Conservation (phyloP, 2,113 vertebrate species). For the Pygoscelis antarcticus region DNA sequence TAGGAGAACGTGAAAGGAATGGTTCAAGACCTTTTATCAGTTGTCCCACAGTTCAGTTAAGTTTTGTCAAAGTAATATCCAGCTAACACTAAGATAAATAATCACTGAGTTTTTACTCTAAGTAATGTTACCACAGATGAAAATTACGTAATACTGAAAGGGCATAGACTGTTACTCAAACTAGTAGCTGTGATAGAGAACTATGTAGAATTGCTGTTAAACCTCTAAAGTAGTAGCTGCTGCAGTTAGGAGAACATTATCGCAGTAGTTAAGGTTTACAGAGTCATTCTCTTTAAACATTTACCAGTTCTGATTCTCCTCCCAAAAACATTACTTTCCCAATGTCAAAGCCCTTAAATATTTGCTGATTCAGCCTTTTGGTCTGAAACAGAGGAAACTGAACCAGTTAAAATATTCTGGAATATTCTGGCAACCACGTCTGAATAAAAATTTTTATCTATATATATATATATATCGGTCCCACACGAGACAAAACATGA, state of each 20-base stretch:
- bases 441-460: neutral
- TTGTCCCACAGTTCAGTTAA: neutral
- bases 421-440: neutral
- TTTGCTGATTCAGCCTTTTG: neutral
- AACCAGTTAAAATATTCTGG: neutral
- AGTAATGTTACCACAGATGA: neutral
- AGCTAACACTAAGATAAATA: neutral
- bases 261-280: neutral
- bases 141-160: neutral
- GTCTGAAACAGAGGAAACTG: neutral
- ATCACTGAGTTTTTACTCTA: neutral
- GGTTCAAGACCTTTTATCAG: neutral
- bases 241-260: neutral
- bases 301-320: neutral
- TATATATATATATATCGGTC: neutral
- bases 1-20: neutral
- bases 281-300: neutral
- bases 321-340: neutral
- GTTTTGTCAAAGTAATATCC: neutral
- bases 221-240: neutral
- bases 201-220: neutral
- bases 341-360: neutral
- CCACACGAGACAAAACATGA: neutral
- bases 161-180: neutral
- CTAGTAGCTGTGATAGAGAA: neutral